These are phyloP conservation scores for Drosophila triauraria DNA, from an alignment of 1,140 invertebrate genomes.

Conservation along the genomic window DNA sequence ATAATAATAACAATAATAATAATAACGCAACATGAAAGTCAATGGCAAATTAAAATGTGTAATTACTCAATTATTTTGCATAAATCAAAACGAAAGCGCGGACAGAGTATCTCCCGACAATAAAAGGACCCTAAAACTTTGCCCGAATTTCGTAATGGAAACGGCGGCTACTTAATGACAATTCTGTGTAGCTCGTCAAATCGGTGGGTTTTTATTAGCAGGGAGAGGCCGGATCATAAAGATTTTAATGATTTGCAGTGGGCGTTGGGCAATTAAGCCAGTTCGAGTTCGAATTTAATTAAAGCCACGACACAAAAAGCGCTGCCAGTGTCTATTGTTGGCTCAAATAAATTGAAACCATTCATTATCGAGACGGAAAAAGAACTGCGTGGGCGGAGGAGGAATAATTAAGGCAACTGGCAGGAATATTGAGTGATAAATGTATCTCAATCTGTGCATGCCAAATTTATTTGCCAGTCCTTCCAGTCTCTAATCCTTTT, in stretches of 20 bases:
- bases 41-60: conserved; percentile 66
- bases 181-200: conserved; percentile 71
- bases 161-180: conserved; percentile 63
- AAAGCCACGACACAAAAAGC: conserved; percentile 45
- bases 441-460: conserved; percentile 40
- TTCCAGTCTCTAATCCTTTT: conserved; percentile 15
- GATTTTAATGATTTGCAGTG: conserved; percentile 65
- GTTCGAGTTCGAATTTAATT: conserved; percentile 39
- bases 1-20: conserved; percentile 53
- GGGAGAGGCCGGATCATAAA: conserved; percentile 40
- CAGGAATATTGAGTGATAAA: conserved; percentile 46
- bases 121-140: conserved; percentile 64
- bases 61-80: conserved; percentile 81
- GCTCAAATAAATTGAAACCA: conserved; percentile 57
- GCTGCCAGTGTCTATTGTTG: conserved; percentile 29
- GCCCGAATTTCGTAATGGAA: background rate
- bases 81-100: conserved; percentile 56
- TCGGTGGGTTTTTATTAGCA: conserved; percentile 54
- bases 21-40: conserved; percentile 60
- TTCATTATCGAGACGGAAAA: conserved; percentile 47
- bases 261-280: conserved; percentile 52
- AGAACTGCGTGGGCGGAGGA: conserved; percentile 11
- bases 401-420: conserved; percentile 33
- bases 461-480: conserved; percentile 28
- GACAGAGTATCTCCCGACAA: background rate